Percentiles rank a stretch among this genome's conserved stretches.
Evolutionary conservation across 2,113 vertebrate species (phyloP).

Genomic region (Gallinago undulata): DNA sequence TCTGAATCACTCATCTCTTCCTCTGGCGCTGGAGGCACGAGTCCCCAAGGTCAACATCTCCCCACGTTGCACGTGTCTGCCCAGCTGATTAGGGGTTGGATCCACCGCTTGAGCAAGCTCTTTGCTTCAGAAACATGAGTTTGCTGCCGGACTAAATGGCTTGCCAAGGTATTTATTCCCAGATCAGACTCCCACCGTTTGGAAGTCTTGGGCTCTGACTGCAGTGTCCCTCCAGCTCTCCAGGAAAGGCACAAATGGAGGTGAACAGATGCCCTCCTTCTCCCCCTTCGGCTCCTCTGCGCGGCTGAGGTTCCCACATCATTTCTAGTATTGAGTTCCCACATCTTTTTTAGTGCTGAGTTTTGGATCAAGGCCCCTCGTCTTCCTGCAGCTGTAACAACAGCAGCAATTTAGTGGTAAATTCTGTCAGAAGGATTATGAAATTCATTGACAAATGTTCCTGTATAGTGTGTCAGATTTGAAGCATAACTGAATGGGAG

Average conservation of each 20-base stretch:
- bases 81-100: not conserved
- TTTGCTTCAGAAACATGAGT: not conserved
- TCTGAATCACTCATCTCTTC: not conserved
- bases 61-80: fast-evolving
- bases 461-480: not conserved
- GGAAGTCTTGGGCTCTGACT: not conserved
- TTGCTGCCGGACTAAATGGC: not conserved
- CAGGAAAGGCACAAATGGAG: not conserved
- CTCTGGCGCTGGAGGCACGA: not conserved
- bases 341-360: conserved; percentile 32
- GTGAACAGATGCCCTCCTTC: not conserved
- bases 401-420: conserved; percentile 58
- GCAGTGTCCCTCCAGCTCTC: not conserved
- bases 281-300: not conserved
- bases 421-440: conserved; percentile 60
- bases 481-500: conserved; percentile 4
- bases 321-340: conserved; percentile 34
- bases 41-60: not conserved
- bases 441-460: conserved; percentile 57
- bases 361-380: conserved; percentile 41
- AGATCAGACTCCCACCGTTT: not conserved
- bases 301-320: not conserved
- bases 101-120: not conserved
- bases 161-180: not conserved
- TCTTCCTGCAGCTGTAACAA: conserved; percentile 68